phyloP scores from a whole-genome alignment of 2,797 vertebrate species.

The Antrozous pallidus region DNA sequence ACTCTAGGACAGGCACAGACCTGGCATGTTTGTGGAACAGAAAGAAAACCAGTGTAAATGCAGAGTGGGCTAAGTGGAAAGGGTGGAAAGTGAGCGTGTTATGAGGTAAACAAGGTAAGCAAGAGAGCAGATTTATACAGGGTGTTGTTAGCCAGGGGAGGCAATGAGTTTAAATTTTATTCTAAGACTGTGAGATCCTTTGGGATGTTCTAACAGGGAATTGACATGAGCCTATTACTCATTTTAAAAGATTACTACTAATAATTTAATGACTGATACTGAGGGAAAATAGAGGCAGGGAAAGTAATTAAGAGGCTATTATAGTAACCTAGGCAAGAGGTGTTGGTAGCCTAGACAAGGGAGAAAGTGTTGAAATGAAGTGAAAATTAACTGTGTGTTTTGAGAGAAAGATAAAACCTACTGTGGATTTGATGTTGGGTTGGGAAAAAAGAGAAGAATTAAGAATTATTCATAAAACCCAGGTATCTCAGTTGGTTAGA shows the following conservation, averaged over 20 bases:
- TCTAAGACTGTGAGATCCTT: not conserved
- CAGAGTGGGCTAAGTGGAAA: not conserved
- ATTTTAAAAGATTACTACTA: conserved; percentile 15
- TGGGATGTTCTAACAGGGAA: not conserved
- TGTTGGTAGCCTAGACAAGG: not conserved
- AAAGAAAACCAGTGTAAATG: not conserved
- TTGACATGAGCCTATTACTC: not conserved
- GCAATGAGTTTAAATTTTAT: not conserved
- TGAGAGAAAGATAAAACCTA: not conserved
- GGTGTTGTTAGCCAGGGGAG: not conserved
- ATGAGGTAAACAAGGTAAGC: not conserved
- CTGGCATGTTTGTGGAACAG: not conserved
- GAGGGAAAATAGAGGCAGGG: not conserved
- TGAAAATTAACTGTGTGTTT: not conserved
- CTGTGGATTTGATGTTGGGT: not conserved
- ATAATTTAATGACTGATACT: not conserved
- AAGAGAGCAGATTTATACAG: not conserved
- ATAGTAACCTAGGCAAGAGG: not conserved
- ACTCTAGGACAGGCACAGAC: not conserved
- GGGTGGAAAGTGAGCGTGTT: not conserved
- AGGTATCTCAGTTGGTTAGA: not conserved
- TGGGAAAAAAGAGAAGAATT: not conserved
- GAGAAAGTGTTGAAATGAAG: not conserved
- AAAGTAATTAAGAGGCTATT: not conserved
- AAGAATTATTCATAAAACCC: not conserved